These are phyloP conservation scores for Notarius quadriscutis DNA, from an alignment of 2,113 vertebrate genomes.

Conservation along the genomic window DNA sequence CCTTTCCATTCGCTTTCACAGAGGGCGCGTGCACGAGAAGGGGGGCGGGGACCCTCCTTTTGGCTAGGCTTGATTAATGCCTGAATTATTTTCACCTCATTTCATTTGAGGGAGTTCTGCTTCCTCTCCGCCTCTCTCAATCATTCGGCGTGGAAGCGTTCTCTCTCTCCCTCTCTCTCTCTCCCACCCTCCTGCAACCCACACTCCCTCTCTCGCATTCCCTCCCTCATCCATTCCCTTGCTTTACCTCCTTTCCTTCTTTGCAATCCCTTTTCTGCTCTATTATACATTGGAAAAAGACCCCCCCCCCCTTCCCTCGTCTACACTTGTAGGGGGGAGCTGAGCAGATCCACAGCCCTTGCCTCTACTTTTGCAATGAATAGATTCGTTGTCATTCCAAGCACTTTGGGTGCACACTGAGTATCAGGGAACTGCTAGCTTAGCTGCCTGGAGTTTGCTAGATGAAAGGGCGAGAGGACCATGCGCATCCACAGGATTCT, in stretches of 20 bases:
- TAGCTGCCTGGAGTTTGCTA: constrained; percentile 64
- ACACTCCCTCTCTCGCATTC: constrained; percentile 24
- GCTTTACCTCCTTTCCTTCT: constrained; percentile 46
- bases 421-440: constrained; percentile 66
- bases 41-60: constrained; percentile 68
- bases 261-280: constrained; percentile 46
- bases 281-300: constrained; percentile 55
- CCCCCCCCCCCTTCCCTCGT: constrained; percentile 48
- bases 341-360: constrained; percentile 75
- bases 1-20: constrained; percentile 71
- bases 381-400: constrained; percentile 75
- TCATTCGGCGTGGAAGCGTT: constrained; percentile 75
- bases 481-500: constrained; percentile 51
- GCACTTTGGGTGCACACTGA: constrained; percentile 79
- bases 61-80: constrained; percentile 81
- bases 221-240: constrained; percentile 50
- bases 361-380: constrained; percentile 75
- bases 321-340: constrained; percentile 54
- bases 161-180: constrained; percentile 41
- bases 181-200: constrained; percentile 38
- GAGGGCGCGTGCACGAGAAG: constrained; percentile 46
- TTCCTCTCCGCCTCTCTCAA: constrained; percentile 81
- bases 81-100: constrained; percentile 85
- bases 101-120: constrained; percentile 81
- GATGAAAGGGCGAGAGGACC: constrained; percentile 58